Base-by-base conservation (phyloP, 2,113 vertebrate species). In the Sardina pilchardus region DNA sequence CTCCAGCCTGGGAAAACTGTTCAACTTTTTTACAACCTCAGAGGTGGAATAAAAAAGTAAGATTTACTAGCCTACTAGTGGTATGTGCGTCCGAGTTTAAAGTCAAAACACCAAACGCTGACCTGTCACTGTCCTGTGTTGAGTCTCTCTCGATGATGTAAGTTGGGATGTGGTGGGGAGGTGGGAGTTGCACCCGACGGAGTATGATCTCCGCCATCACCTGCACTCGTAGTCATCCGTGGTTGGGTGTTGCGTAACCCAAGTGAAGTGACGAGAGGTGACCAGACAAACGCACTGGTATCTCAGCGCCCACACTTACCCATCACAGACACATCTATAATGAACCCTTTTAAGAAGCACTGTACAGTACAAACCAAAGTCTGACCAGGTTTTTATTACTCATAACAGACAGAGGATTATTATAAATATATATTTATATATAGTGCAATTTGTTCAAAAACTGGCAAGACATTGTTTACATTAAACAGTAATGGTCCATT, bases 401-500 rank as follows among this genome's bases (percentile, higher is more conserved):
- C 26, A 47, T 85, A 90, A 88, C 84, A 88, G 89, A 90, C 84
- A 36, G 36, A 78, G 30, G 71, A 78, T 39, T 83, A 86, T 67
- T 84, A 88, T 85, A 87, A 63, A 89, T 83, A 85, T 87, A 85
- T 88, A 89, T 83, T 83, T 87, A 85, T 88, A 86, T 82, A 89
- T 83, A 85, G 89, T 90, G 89, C 86, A 83, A 89, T 78, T 85
- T 82, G 86, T 82, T 85, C 84, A 50, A 81, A 86, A 88, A 88
- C 85, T 85, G 87, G 89, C 89, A 87, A 90, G 87, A 90, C 89
- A 85, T 81, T 82, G 81, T 83, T 78, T 84, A 81, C 86, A 87
- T 83, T 78, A 86, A 90, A 90, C 89, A 90, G 88, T 87, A 86
- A 86, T 78, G 85, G 89, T 87, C 86, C 75, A 85, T 86, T 78